These are phyloP conservation scores for Neolamprologus devosi DNA, from an alignment of 2,113 vertebrate genomes.

Conservation along the genomic window DNA sequence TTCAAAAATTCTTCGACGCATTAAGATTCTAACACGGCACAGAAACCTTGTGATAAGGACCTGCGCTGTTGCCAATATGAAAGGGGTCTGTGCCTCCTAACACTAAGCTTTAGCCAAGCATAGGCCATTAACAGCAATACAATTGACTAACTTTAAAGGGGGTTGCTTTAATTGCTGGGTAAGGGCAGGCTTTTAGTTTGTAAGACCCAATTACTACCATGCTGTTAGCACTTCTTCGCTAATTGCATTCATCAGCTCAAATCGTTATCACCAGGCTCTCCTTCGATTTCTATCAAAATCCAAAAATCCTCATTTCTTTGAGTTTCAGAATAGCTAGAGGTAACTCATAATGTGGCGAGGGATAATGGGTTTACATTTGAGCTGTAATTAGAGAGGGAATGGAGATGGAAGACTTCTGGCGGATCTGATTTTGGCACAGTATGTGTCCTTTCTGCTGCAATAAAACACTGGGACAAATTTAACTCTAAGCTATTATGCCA, in stretches of 20 bases:
- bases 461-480: neutral
- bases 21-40: neutral
- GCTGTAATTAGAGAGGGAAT: constrained; percentile 57
- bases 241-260: constrained; percentile 72
- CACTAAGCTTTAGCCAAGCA: constrained; percentile 42
- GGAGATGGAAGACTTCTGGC: constrained; percentile 31
- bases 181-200: constrained; percentile 53
- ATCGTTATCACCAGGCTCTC: constrained; percentile 54
- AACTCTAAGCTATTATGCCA: neutral
- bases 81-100: neutral
- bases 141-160: constrained; percentile 63
- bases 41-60: neutral
- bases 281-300: constrained; percentile 57
- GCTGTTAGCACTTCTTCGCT: constrained; percentile 66
- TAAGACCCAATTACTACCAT: constrained; percentile 59
- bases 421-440: constrained; percentile 8
- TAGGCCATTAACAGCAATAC: constrained; percentile 54
- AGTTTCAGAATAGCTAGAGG: constrained; percentile 50
- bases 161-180: constrained; percentile 58
- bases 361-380: constrained; percentile 64
- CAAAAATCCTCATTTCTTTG: constrained; percentile 52
- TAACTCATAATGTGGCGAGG: constrained; percentile 47
- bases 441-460: neutral
- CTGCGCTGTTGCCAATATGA: constrained; percentile 2
- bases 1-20: neutral